Conservation (phyloP, 2,797 vertebrate genomes). For the Cirrhinus mrigala region DNA sequence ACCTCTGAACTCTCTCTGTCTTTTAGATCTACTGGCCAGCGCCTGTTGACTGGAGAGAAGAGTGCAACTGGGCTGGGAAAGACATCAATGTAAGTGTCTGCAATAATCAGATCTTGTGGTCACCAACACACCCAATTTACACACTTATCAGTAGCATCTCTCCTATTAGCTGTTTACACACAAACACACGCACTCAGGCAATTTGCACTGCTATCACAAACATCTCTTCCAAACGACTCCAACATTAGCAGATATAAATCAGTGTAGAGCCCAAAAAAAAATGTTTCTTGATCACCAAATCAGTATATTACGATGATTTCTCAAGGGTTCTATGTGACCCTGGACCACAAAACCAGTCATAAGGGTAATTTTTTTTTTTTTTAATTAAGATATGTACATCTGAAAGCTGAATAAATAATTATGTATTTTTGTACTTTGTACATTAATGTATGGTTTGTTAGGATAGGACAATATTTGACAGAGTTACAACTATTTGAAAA, state of each 20-base stretch:
- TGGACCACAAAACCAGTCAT: too few relatives aligned
- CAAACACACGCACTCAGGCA: conserved; percentile 12
- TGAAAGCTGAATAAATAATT: too few relatives aligned
- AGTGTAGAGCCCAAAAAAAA: conserved; percentile 6
- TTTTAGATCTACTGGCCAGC: conserved; percentile 95
- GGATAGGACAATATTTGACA: too few relatives aligned
- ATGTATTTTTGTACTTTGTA: too few relatives aligned
- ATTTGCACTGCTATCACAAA: conserved; percentile 27
- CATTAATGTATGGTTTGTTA: too few relatives aligned
- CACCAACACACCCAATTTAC: not conserved
- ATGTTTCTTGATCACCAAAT: not conserved
- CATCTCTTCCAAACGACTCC: conserved; percentile 25
- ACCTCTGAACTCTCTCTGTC: conserved; percentile 49
- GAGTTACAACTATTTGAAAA: too few relatives aligned
- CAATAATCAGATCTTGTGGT: conserved; percentile 20
- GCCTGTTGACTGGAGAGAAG: conserved; percentile 96
- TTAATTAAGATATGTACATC: too few relatives aligned
- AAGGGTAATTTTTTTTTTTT: too few relatives aligned
- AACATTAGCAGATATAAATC: too few relatives aligned
- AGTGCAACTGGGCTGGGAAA: conserved; percentile 98
- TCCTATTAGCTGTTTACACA: conserved; percentile 27
- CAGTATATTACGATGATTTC: not conserved
- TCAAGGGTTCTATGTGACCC: too few relatives aligned
- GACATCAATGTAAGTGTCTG: conserved; percentile 91
- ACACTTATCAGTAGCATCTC: conserved; percentile 22